A percentile compares a stretch with the other conserved stretches of the same genome.
Evolutionary conservation across 2,888 invertebrate species (phyloP).

Genomic region (Prosopocoilus inquinatus): DNA sequence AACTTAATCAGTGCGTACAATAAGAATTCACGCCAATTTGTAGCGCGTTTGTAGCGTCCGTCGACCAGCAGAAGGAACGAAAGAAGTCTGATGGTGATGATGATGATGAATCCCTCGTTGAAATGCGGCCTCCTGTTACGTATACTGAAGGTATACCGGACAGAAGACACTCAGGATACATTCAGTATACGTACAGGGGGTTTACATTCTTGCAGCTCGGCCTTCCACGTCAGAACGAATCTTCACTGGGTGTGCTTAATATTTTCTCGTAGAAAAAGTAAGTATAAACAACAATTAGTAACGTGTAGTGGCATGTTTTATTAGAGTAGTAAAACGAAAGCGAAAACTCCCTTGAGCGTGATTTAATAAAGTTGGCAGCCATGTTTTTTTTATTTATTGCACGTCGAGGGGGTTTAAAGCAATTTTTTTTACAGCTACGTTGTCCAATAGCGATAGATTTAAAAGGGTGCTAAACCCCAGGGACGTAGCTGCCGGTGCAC

Average conservation of each 20-base stretch:
- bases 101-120: constrained; percentile 54
- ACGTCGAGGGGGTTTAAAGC: constrained; percentile 35
- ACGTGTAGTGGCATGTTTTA: not conserved
- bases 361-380: constrained; percentile 23
- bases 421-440: constrained; percentile 31
- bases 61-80: not conserved
- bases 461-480: constrained; percentile 40
- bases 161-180: constrained; percentile 98
- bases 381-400: constrained; percentile 25
- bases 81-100: constrained; percentile 8
- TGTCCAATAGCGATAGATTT: constrained; percentile 42
- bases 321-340: too few species aligned
- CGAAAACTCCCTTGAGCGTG: constrained; percentile 18
- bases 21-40: too few species aligned
- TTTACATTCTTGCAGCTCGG: constrained; percentile 54
- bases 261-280: not conserved
- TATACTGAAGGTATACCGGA: constrained; percentile 99
- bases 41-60: constrained; percentile 5
- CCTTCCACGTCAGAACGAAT: constrained; percentile 2
- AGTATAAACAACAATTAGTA: constrained; percentile 2
- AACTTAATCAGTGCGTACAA: too few species aligned
- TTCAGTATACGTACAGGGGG: constrained; percentile 99
- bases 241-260: not conserved
- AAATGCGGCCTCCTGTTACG: constrained; percentile 95
- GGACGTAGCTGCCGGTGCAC: constrained; percentile 17